Percentiles rank a stretch among this genome's conserved stretches.
These are phyloP conservation scores for Lymantria monacha DNA, from an alignment of 2,888 invertebrate species.

Conservation along the genomic window DNA sequence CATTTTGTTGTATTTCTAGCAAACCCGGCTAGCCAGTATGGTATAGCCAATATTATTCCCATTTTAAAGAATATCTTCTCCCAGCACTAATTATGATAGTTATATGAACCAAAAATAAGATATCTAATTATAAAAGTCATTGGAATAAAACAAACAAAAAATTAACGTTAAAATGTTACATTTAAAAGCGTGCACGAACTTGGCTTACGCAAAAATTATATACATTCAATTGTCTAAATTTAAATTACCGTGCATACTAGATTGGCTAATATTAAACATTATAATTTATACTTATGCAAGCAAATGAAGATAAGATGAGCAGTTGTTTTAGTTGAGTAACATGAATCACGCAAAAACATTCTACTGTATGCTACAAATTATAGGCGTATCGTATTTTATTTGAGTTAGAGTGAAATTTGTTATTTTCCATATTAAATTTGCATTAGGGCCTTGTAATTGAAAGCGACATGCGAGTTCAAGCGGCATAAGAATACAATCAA, in stretches of 20 bases:
- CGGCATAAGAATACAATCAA: too few species aligned
- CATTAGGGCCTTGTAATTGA: too few species aligned
- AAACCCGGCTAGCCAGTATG: too few species aligned
- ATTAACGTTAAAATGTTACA: conserved; percentile 4
- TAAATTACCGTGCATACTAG: conserved; percentile 25
- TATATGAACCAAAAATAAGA: too few species aligned
- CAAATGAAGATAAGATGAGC: conserved; percentile 23
- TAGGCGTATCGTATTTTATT: not conserved
- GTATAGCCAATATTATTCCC: too few species aligned
- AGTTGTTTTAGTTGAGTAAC: conserved; percentile 11
- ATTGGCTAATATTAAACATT: conserved; percentile 26
- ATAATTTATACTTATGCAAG: conserved; percentile 21
- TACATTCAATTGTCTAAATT: conserved; percentile 32
- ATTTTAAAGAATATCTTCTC: too few species aligned
- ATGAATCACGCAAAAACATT: conserved; percentile 3
- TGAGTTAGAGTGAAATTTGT: not conserved
- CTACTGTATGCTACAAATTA: not conserved
- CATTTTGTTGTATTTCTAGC: too few species aligned
- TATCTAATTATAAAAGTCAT: not conserved
- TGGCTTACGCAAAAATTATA: conserved; percentile 18
- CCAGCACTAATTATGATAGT: too few species aligned
- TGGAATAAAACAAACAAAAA: conserved; percentile 1
- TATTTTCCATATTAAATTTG: too few species aligned
- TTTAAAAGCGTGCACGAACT: conserved; percentile 17
- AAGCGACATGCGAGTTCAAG: too few species aligned